Evolutionary conservation across 2,797 vertebrate genomes (phyloP).

Genomic region (Sebastes steindachneri): DNA sequence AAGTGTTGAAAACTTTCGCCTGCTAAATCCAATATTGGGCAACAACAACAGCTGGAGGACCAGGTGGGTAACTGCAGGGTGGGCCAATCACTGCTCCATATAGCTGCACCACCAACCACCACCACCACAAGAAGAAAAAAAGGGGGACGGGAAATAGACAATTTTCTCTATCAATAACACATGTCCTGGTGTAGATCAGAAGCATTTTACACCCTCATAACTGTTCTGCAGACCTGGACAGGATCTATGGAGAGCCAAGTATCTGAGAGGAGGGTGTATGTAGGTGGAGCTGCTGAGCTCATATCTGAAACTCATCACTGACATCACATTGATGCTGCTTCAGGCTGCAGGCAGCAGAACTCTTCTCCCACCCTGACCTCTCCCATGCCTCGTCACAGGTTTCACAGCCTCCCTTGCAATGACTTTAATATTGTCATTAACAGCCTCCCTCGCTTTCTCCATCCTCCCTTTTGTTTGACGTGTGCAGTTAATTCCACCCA

Average conservation of each 20-base stretch:
- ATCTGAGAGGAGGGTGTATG: slow-evolving; percentile 23
- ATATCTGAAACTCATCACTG: slow-evolving; percentile 36
- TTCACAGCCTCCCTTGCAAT: slow-evolving; percentile 19
- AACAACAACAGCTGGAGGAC: slow-evolving; percentile 55
- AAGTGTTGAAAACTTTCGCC: slow-evolving; percentile 5
- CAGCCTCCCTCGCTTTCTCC: slow-evolving; percentile 27
- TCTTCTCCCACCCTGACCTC: slow-evolving; percentile 28
- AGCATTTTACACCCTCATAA: background rate
- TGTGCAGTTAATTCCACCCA: slow-evolving; percentile 4
- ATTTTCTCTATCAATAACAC: slow-evolving; percentile 50
- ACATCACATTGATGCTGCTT: slow-evolving; percentile 38
- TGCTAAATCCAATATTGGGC: slow-evolving; percentile 40
- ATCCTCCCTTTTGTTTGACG: slow-evolving; percentile 4
- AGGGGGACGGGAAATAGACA: slow-evolving; percentile 23
- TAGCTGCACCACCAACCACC: slow-evolving; percentile 21
- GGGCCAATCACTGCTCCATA: slow-evolving; percentile 34
- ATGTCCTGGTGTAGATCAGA: slow-evolving; percentile 37
- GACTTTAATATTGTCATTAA: slow-evolving; percentile 22
- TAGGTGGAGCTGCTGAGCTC: slow-evolving; percentile 58
- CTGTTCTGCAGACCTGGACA: slow-evolving; percentile 17
- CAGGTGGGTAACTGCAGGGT: slow-evolving; percentile 55
- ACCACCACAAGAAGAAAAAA: slow-evolving; percentile 1
- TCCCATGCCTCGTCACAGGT: slow-evolving; percentile 4
- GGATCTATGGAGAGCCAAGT: slow-evolving; percentile 10
- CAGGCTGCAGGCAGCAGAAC: slow-evolving; percentile 12